Evolutionary conservation across 2,797 vertebrate genomes (phyloP).

Genomic region (Platalea minor): DNA sequence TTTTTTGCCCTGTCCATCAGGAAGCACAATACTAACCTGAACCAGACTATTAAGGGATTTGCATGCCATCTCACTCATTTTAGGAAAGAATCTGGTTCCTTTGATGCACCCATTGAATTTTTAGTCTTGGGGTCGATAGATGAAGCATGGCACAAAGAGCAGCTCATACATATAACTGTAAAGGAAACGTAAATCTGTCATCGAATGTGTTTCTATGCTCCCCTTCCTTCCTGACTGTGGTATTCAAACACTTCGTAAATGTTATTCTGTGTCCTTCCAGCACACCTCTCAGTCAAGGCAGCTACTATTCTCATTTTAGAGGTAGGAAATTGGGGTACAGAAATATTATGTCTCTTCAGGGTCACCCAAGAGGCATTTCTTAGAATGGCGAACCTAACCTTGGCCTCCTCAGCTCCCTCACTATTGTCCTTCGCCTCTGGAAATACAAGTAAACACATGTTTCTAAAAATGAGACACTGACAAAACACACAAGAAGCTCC

Average conservation of each 20-base stretch:
- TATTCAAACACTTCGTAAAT: background rate
- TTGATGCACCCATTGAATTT: background rate
- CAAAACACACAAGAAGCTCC: background rate
- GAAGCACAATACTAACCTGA: background rate
- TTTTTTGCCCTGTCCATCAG: constrained; percentile 1
- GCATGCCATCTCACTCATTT: background rate
- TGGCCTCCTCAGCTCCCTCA: background rate
- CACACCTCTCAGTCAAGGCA: background rate
- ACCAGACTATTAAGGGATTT: background rate
- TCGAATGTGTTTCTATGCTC: background rate
- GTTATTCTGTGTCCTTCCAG: background rate
- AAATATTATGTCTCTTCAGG: background rate
- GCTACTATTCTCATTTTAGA: background rate
- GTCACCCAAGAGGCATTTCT: background rate
- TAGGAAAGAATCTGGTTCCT: background rate
- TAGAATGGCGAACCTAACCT: background rate
- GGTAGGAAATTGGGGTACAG: background rate
- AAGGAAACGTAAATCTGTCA: background rate
- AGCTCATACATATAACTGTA: background rate
- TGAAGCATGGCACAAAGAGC: background rate
- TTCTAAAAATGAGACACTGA: background rate
- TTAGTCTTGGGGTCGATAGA: background rate
- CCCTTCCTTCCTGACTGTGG: background rate
- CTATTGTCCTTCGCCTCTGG: background rate
- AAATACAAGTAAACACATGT: background rate